These are phyloP conservation scores for Lagothrix lagotricha DNA, from an alignment of 2,797 vertebrate genomes.

Conservation along the genomic window DNA sequence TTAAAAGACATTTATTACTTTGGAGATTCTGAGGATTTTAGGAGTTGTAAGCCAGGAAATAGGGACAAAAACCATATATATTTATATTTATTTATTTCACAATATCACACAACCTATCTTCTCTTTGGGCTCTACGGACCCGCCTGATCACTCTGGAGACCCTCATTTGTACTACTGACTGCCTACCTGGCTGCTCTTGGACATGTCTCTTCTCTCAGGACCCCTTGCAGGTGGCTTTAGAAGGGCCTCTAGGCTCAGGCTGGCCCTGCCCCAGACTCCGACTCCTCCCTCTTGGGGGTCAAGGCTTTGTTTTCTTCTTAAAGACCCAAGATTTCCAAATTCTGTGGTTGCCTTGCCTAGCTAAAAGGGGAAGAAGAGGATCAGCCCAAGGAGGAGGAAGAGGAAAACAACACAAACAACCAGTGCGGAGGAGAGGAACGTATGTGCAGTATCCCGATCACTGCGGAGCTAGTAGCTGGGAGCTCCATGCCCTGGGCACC, in stretches of 20 bases:
- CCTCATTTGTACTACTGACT: background rate
- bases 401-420: slow-evolving; percentile 58
- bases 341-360: slow-evolving; percentile 73
- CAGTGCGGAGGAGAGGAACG: background rate
- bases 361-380: slow-evolving; percentile 76
- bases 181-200: background rate
- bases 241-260: background rate
- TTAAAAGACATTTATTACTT: background rate
- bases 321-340: slow-evolving; percentile 78
- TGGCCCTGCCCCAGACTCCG: background rate
- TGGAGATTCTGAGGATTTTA: background rate
- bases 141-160: background rate
- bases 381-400: slow-evolving; percentile 57
- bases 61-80: background rate
- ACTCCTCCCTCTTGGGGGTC: slow-evolving; percentile 38
- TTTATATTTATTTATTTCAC: background rate
- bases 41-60: background rate
- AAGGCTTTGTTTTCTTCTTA: slow-evolving; percentile 74
- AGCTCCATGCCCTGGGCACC: background rate
- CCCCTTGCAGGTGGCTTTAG: background rate
- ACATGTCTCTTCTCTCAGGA: background rate
- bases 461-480: background rate
- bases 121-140: background rate
- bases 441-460: background rate
- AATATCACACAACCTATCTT: background rate